Evolutionary conservation across 2,888 invertebrate genomes (phyloP), one percentile per base, ranked within the genome.

Genomic region (Eledona agricola): DNA sequence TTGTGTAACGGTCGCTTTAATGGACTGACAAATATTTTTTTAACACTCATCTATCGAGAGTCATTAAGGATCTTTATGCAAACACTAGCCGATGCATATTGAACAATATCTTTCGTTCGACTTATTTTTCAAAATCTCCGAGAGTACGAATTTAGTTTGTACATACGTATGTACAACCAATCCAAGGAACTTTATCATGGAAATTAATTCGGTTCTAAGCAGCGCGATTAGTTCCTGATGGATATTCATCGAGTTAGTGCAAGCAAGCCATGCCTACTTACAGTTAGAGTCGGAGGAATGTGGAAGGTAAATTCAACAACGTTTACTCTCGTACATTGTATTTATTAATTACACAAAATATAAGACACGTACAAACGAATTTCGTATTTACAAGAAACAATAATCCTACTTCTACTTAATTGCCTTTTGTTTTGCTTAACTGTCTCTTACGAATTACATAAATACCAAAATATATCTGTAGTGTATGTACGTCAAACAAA

Each of bases 1-100:
- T 54, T 54, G 38, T 32, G 38, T 55, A 55, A 55, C 55, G 55
- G 55, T 20, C 28, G 26, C 26, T 50, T 43, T 55, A 55, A 55
- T 55, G 55, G 50, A 26, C 50, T 28, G 11, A 40, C 50, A 55
- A 55, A 55, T 55, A 55, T 55, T 55, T 55, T 50, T 31, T 32
- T 15, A 42, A 23, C 11, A 23, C 12, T 25, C 32, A 43, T 38
- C 34, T 45, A 45, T 51, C 37, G 45, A 45, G 31, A 45, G 37
- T 53, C 49, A 42, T 42, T n/a, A 5, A 19, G 20, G 20, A 19
- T 4, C n/a, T 19, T 19, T 19, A n/a, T 19, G n/a, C 20, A 19
- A 28, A 28, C n/a, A 28, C 11, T 6, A 9, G 4, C n/a, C n/a
- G n/a, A n/a, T n/a, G n/a, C n/a, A n/a, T n/a, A n/a, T n/a, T n/a